phyloP scores from a whole-genome alignment of 1,140 invertebrate species.

The Platyura marginata region DNA sequence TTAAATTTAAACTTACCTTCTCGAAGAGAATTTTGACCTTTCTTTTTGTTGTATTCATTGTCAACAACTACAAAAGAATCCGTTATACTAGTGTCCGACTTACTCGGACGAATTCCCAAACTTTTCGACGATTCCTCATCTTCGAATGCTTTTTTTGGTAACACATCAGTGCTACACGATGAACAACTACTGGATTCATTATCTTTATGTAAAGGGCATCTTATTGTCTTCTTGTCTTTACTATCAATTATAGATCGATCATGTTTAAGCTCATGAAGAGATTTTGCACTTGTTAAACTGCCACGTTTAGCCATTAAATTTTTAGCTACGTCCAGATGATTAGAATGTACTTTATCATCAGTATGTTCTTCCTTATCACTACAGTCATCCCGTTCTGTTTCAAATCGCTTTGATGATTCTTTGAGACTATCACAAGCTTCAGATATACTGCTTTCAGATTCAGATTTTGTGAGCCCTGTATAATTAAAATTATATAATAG shows the following conservation, averaged over 20 bases:
- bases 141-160: neutral
- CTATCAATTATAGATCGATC: neutral
- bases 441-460: conserved; percentile 69
- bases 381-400: conserved; percentile 48
- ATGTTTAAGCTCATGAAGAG: conserved; percentile 22
- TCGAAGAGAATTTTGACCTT: conserved; percentile 38
- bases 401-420: conserved; percentile 43
- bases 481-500: neutral
- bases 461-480: conserved; percentile 46
- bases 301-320: conserved; percentile 9
- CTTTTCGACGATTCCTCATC: conserved; percentile 15
- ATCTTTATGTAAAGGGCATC: conserved; percentile 22
- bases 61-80: conserved; percentile 74
- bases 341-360: conserved; percentile 5
- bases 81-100: conserved; percentile 77
- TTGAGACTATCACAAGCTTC: conserved; percentile 48
- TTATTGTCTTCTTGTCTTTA: neutral
- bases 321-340: conserved; percentile 5
- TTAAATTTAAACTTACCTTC: conserved; percentile 26
- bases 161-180: neutral
- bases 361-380: conserved; percentile 31
- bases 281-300: conserved; percentile 20
- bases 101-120: conserved; percentile 49
- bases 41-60: conserved; percentile 18
- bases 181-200: neutral